Percentiles rank a stretch among this genome's conserved stretches.
Evolutionary conservation across 2,113 vertebrate species (phyloP).

Genomic region (Caranx melampygus): DNA sequence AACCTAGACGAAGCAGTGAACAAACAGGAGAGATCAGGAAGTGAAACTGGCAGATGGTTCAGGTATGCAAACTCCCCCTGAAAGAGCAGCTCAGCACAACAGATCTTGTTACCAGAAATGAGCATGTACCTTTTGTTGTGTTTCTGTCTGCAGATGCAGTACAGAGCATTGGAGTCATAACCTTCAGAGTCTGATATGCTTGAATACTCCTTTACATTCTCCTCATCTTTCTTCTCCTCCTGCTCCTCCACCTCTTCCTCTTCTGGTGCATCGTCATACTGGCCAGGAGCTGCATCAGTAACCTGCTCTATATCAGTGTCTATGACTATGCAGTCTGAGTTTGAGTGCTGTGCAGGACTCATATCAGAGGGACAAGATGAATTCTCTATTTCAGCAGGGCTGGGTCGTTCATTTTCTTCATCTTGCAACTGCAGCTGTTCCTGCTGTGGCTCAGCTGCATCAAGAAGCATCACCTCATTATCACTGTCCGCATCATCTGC

Average conservation of each 20-base stretch:
- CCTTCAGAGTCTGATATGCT: constrained; percentile 82
- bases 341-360: constrained; percentile 68
- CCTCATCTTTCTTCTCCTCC: constrained; percentile 34
- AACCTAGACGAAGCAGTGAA: constrained; percentile 83
- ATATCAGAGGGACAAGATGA: constrained; percentile 54
- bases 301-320: constrained; percentile 66
- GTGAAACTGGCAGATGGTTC: constrained; percentile 42
- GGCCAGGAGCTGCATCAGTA: constrained; percentile 46
- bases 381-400: constrained; percentile 52
- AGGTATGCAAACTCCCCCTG: constrained; percentile 35
- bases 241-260: constrained; percentile 22
- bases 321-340: constrained; percentile 72
- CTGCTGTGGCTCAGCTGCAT: constrained; percentile 55
- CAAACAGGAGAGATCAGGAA: constrained; percentile 34
- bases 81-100: constrained; percentile 10
- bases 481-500: constrained; percentile 59
- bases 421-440: constrained; percentile 63
- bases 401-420: constrained; percentile 37
- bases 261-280: constrained; percentile 66
- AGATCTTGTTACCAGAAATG: constrained; percentile 19
- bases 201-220: constrained; percentile 41
- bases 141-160: constrained; percentile 91
- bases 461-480: constrained; percentile 66
- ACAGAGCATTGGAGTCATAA: constrained; percentile 86
- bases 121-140: constrained; percentile 89